Conservation (phyloP, 2,888 invertebrate genomes). For the Cephus sareptanus region DNA sequence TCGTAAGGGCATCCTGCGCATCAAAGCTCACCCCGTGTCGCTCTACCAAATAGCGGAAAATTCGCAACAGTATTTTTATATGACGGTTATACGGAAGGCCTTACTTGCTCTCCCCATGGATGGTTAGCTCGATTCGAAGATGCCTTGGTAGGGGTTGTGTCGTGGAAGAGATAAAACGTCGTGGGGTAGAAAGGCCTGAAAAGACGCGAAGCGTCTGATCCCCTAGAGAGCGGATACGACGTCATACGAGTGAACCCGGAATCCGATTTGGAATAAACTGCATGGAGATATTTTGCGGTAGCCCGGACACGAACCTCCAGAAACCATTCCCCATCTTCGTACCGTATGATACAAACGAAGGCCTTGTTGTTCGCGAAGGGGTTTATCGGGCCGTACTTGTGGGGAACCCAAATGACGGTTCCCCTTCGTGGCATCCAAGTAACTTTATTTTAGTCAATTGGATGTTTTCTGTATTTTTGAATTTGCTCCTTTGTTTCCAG, state of each 20-base stretch:
- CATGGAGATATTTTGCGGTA: constrained; percentile 38
- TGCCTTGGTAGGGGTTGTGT: not conserved
- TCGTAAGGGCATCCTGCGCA: constrained; percentile 11
- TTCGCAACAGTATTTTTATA: constrained; percentile 25
- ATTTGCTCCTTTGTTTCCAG: not conserved
- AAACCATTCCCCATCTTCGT: not conserved
- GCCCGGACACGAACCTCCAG: not conserved
- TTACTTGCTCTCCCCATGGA: not conserved
- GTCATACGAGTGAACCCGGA: constrained; percentile 49
- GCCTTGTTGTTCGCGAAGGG: constrained; percentile 18
- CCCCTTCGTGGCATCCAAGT: constrained; percentile 28
- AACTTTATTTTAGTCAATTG: constrained; percentile 40
- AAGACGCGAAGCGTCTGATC: constrained; percentile 35
- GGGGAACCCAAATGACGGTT: constrained; percentile 25
- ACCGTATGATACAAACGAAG: not conserved
- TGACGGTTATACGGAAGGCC: not conserved
- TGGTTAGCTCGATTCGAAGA: not conserved
- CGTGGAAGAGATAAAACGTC: constrained; percentile 20
- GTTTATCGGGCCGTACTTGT: constrained; percentile 35
- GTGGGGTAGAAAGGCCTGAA: constrained; percentile 32
- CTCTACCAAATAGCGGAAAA: constrained; percentile 33
- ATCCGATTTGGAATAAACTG: constrained; percentile 57
- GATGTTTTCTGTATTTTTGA: not conserved
- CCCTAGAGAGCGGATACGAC: constrained; percentile 45
- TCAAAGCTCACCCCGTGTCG: constrained; percentile 10